Base-by-base conservation (phyloP, 2,888 invertebrate species). In the Drosophila imparisetae region DNA sequence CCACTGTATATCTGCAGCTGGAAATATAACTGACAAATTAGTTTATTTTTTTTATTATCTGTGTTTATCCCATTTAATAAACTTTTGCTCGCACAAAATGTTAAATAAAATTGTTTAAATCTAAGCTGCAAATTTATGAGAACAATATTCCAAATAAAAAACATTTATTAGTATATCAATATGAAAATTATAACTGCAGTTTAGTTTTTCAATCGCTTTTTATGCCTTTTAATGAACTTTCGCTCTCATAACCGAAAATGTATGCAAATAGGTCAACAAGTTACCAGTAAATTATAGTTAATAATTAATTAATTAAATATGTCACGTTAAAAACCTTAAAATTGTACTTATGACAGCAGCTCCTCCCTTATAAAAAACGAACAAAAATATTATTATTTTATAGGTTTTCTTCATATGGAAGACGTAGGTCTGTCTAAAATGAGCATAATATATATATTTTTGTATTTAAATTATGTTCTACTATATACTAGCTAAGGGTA, bases 391-490 rank as follows among this genome's bases (percentile, higher is more conserved):
- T 18, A 18, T 18, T 3, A 10, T 32, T 0, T 50, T n/a, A n/a
- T 29, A 2, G n/a, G n/a, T 50, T 50, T 50, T n/a, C 50, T 11
- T 50, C 30, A 50, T 30, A 30, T 29, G 52, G n/a, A 29, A n/a
- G 52, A 52, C 52, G 15, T 30, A 32, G 8, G 52, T n/a, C 30
- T 21, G 11, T 30, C 32, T n/a, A 21, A 57, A 42, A 42, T 57
- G 57, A 40, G 38, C 55, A 29, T 57, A 54, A 29, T 40, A 38
- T 55, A 68, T 58, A 49, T 54, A 8, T 24, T 45, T 24, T 45
- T 24, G 24, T 45, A 29, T 45, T 70, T 62, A 30, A 66, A 53
- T 40, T 15, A 53, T 27, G 13, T 52, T 52, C n/a, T 68, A 15
- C 15, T 24, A 24, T 45, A 4, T 24, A 53, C 8, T 30, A 57